These are phyloP conservation scores for Cephus rjabovi DNA, from an alignment of 2,888 invertebrate genomes.

Conservation along the genomic window DNA sequence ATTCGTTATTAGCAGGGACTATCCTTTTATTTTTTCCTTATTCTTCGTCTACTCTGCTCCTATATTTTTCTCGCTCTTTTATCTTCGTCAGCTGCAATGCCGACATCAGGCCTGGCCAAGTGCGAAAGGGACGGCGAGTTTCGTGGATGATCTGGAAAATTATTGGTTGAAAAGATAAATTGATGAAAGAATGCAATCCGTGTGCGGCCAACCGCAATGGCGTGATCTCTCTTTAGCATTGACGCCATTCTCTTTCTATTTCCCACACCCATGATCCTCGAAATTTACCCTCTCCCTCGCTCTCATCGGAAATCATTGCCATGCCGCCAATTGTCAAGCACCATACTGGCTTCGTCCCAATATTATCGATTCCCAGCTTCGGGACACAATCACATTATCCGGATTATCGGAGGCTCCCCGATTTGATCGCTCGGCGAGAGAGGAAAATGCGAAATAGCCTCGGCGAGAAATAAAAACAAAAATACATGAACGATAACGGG, in stretches of 20 bases:
- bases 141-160: constrained; percentile 38
- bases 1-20: constrained; percentile 4
- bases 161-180: constrained; percentile 45
- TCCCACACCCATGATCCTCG: constrained; percentile 25
- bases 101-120: neutral
- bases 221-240: constrained; percentile 29
- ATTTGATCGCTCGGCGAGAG: constrained; percentile 5
- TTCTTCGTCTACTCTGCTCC: neutral
- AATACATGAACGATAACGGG: neutral
- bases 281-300: constrained; percentile 14
- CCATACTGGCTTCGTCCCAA: constrained; percentile 44
- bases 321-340: constrained; percentile 51
- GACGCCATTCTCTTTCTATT: constrained; percentile 23
- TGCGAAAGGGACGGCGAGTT: neutral
- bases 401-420: constrained; percentile 38
- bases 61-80: neutral
- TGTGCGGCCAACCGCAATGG: constrained; percentile 47
- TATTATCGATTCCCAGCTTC: constrained; percentile 44
- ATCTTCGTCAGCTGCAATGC: neutral
- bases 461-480: neutral
- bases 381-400: constrained; percentile 43
- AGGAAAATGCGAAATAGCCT: neutral
- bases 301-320: constrained; percentile 58
- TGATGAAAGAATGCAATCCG: constrained; percentile 42
- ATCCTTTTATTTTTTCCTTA: neutral